Base-by-base conservation (phyloP, 1,140 invertebrate species). In the Megathymus violae region DNA sequence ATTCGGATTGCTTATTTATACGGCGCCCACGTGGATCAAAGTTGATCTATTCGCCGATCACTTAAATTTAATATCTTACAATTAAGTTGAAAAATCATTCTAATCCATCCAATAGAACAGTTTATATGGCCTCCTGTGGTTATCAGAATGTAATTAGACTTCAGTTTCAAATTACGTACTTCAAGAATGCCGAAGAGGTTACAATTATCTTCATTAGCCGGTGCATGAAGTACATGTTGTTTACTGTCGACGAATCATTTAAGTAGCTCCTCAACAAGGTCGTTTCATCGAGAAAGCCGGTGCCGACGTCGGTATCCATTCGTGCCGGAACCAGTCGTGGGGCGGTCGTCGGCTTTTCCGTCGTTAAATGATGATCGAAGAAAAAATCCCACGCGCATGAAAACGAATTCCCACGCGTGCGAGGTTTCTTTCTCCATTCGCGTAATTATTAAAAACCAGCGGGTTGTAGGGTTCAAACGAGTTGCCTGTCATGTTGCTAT, bases 391-490 rank as follows among this genome's bases (percentile, higher is more conserved):
- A 77, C 75, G 82, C 77, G 78, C 76, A 82, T 78, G 74, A 84
- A 81, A 87, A 80, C 81, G 64, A 59, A 78, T 89, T 89, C 86
- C 84, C 86, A 89, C 81, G 86, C 71, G 75, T 73, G 75, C 70
- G 41, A 63, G 65, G 74, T 78, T 80, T 82, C 76, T 77, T 78
- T 82, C 76, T 75, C 75, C 36, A 67, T 78, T 72, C 64, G 48
- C 38, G 41, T 41, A 58, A 58, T 58, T 58, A 58, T 44, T 58
- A 58, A 58, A 58, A 58, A 44, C 22, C 13, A 25, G 25, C 19
- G 40, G n/a, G n/a, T n/a, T n/a, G n/a, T n/a, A 46, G 54, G 54
- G 54, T 58, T 58, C 54, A 44, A n/a, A 44, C 36, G 13, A 43
- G 22, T 19, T 46, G 15, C 15, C 15, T 46, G 15, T 16, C n/a